Base-by-base conservation (phyloP, 1,140 invertebrate genomes). In the Pogonomyrmex barbatus region DNA sequence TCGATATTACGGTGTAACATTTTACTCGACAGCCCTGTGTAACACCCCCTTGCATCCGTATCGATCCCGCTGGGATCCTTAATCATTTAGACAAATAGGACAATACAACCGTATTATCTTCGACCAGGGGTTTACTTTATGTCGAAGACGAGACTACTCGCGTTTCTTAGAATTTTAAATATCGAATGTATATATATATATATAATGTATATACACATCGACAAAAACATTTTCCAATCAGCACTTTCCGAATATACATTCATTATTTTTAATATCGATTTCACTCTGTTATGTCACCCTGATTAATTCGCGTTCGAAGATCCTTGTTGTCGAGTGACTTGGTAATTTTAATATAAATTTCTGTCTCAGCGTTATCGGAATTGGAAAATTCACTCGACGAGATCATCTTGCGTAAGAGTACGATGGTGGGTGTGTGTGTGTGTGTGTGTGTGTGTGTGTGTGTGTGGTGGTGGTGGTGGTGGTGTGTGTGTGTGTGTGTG, bases 1-100 rank as follows among this genome's bases (percentile, higher is more conserved):
- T 68, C 24, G 36, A 67, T 70, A 81, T 81, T 81, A 56, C 52
- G 33, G 39, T 81, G 52, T 68, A 79, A 68, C 36, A 68, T 54
- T 70, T 70, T 81, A 70, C 24, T 58, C 39, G 14, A 70, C 50
- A 81, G 12, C 24, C 77, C 24, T 24, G 24, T 24, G 33, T 81
- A 39, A 33, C 33, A 67, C 24, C n/a, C n/a, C 33, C 68, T 79
- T 9, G 24, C 30, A 70, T 70, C 24, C 47, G 2, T n/a, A 30
- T 79, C 10, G 47, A 67, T 54, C 24, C n/a, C 62, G 10, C n/a
- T 30, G 33, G 50, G 24, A 81, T 36, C 36, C 47, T 54, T 50
- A 78, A 68, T 3, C 50, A 8, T 30, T 54, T 68, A 56, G 12
- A 45, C 36, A 79, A 10, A 56, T 45, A 81, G 50, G 10, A 54